A percentile compares a stretch with the other conserved stretches of the same genome.
Conservation (phyloP, 2,888 invertebrate genomes). For the Byasa hedistus region DNA sequence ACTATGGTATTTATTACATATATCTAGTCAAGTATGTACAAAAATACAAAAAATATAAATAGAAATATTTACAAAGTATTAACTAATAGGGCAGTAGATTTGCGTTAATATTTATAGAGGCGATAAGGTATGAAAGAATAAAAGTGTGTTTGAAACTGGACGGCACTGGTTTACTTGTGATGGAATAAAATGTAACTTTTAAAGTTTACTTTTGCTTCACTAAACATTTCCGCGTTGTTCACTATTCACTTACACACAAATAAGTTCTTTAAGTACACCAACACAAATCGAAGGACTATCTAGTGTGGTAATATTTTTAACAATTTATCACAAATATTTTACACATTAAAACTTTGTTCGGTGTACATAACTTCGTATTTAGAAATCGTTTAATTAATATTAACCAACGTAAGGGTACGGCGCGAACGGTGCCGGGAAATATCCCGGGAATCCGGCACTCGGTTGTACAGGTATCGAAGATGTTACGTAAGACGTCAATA, state of each 20-base stretch:
- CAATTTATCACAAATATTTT: constrained; percentile 44
- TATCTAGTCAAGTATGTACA: constrained; percentile 57
- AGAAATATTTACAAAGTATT: constrained; percentile 68
- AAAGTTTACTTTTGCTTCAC: constrained; percentile 22
- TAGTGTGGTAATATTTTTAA: constrained; percentile 47
- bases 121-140: neutral
- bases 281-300: constrained; percentile 38
- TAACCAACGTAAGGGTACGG: constrained; percentile 88
- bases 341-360: constrained; percentile 38
- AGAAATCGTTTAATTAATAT: constrained; percentile 17
- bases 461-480: constrained; percentile 88
- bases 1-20: constrained; percentile 43
- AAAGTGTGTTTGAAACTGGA: constrained; percentile 3
- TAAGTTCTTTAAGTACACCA: constrained; percentile 65
- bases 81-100: constrained; percentile 35
- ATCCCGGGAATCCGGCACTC: constrained; percentile 86
- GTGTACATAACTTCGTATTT: constrained; percentile 2
- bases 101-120: constrained; percentile 30
- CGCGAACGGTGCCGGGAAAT: constrained; percentile 87
- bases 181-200: constrained; percentile 12
- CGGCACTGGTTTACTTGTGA: constrained; percentile 5
- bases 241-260: constrained; percentile 64
- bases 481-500: constrained; percentile 90
- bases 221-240: no score
- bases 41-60: constrained; percentile 54